Base-by-base conservation (phyloP, 2,888 invertebrate species). In the Pomacea canaliculata region DNA sequence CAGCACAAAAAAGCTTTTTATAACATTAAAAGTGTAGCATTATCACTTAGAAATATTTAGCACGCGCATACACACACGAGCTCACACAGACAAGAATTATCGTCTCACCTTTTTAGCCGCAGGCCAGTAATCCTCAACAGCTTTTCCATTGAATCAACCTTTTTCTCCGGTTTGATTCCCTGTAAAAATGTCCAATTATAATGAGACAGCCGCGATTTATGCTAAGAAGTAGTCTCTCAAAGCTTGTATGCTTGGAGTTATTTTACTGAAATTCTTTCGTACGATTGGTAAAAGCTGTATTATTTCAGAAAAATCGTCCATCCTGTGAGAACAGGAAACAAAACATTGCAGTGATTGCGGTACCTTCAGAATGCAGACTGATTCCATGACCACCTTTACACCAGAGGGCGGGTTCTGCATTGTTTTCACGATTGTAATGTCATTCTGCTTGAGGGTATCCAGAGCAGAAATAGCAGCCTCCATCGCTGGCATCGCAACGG, bases 311-410 rank as follows among this genome's bases (percentile, higher is more conserved):
- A 37, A 37, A 5, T 37, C 37, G 1, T 37, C 37, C 5, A 37
- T 37, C 37, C 5, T 0, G 3, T 37, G 5, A 37, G 5, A 37
- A 37, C 37, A 37, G 5, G 37, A 37, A 37, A 37, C 5, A 3
- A 37, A 37, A 37, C 3, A 37, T 37, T 37, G 4, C 37, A 37
- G 37, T 37, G 5, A 37, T 37, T 37, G 37, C 37, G 37, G 37
- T 66, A 88, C 89, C 85, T 89, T 91, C 86, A 91, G 87, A 67
- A 90, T 90, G 76, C 91, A 91, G 73, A 91, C 88, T 62, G 90
- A 85, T 78, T 90, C 91, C 90, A 90, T 90, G 71, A 91, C 91
- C 0, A 91, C 84, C 75, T 86, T 88, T 18, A 91, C 90, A 27
- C 90, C 90, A 9, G 83, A 77, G 19, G 91, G 91, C 9, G 91